Evolutionary conservation across 2,797 vertebrate genomes (phyloP).

Genomic region (Chrysocyon brachyurus): DNA sequence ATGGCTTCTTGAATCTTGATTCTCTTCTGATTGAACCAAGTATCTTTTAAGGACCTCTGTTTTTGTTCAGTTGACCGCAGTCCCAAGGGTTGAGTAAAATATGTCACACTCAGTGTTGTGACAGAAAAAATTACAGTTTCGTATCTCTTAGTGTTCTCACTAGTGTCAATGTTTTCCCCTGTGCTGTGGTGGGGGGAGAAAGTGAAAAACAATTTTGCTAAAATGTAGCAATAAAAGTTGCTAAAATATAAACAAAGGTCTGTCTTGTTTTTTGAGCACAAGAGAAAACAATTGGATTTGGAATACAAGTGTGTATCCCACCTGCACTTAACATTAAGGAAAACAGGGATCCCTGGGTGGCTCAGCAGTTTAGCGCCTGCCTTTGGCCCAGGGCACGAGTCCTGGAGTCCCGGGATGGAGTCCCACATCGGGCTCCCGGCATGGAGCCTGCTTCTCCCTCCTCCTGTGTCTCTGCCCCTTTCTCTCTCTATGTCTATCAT

Average conservation of each 20-base stretch:
- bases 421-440: too few species aligned
- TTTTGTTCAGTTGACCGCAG: background rate
- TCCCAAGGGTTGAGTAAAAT: background rate
- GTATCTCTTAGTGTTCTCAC: background rate
- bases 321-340: background rate
- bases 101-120: background rate
- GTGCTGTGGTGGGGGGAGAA: background rate
- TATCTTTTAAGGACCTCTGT: background rate
- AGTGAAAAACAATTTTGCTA: background rate
- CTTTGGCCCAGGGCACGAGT: too few species aligned
- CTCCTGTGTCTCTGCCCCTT: too few species aligned
- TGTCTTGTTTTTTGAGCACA: background rate
- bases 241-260: background rate
- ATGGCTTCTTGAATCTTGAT: background rate
- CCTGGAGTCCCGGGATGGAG: too few species aligned
- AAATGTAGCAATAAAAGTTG: background rate
- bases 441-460: too few species aligned
- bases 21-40: background rate
- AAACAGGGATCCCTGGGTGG: too few species aligned
- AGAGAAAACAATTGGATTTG: conserved; percentile 49
- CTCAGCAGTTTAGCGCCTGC: too few species aligned
- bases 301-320: background rate
- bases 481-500: too few species aligned
- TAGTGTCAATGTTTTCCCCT: background rate
- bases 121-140: background rate